A percentile compares a stretch with the other conserved stretches of the same genome.
phyloP scores from a whole-genome alignment of 2,888 invertebrate genomes.

The Oasisia sp. region DNA sequence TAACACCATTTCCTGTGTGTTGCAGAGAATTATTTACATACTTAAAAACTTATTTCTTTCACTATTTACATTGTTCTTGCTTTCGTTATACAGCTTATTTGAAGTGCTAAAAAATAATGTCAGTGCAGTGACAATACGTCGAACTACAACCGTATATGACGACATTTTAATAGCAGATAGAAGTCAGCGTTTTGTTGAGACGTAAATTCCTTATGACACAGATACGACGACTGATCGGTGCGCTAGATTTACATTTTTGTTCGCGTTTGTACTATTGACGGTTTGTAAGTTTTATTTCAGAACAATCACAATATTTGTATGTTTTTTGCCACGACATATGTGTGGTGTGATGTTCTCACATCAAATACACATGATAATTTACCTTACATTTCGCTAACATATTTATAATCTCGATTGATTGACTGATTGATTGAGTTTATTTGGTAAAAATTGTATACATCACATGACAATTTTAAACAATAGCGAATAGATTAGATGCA shows the following conservation, averaged over 20 bases:
- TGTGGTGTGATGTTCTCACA: no score
- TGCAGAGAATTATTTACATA: background rate
- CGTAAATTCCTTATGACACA: background rate
- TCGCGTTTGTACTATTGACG: background rate
- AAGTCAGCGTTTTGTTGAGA: background rate
- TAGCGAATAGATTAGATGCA: no score
- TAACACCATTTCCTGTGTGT: background rate
- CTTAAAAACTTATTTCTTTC: background rate
- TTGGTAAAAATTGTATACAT: no score
- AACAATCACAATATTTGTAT: no score
- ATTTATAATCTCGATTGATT: no score
- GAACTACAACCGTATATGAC: background rate
- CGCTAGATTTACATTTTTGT: background rate
- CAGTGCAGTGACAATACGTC: background rate
- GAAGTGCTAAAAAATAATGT: background rate
- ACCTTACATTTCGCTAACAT: no score
- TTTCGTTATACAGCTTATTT: background rate
- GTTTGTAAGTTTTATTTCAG: background rate
- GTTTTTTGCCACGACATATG: no score
- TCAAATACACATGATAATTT: no score
- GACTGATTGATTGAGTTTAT: no score
- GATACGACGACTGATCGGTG: background rate
- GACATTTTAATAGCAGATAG: background rate
- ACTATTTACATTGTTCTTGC: background rate
- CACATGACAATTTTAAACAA: no score